A percentile compares a stretch with the other conserved stretches of the same genome.
Evolutionary conservation across 2,888 invertebrate species (phyloP).

Genomic region (Phrixothrix hirtus): DNA sequence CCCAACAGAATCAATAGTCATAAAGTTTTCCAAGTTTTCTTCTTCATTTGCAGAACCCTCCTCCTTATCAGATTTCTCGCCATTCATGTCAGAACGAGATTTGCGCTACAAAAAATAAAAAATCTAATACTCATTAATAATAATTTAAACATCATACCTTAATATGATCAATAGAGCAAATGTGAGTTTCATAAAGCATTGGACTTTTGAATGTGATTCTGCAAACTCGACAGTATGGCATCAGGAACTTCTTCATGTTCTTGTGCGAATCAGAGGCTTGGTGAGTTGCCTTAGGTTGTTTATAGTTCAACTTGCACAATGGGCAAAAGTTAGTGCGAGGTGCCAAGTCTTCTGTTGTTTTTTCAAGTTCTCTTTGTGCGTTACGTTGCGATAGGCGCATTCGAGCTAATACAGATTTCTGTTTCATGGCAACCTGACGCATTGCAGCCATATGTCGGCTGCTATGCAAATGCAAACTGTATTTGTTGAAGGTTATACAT

Average conservation of each 20-base stretch:
- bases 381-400: slow-evolving; percentile 81
- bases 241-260: slow-evolving; percentile 82
- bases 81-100: slow-evolving; percentile 54
- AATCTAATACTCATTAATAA: slow-evolving; percentile 13
- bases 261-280: slow-evolving; percentile 79
- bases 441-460: slow-evolving; percentile 73
- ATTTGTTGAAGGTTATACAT: slow-evolving; percentile 75
- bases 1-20: slow-evolving; percentile 87
- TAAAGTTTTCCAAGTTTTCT: slow-evolving; percentile 81
- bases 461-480: slow-evolving; percentile 73
- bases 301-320: slow-evolving; percentile 55
- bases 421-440: slow-evolving; percentile 73
- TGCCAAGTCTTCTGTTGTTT: slow-evolving; percentile 65
- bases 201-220: slow-evolving; percentile 79
- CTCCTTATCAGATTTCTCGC: slow-evolving; percentile 52
- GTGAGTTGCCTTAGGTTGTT: slow-evolving; percentile 69
- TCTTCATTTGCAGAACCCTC: slow-evolving; percentile 67
- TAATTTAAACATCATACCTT: slow-evolving; percentile 60
- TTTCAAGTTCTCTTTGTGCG: slow-evolving; percentile 78
- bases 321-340: slow-evolving; percentile 54
- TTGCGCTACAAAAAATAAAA: slow-evolving; percentile 59
- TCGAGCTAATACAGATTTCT: slow-evolving; percentile 72
- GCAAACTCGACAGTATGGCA: slow-evolving; percentile 80
- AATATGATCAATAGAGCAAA: slow-evolving; percentile 79
- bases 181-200: slow-evolving; percentile 83